Evolutionary conservation across 1,140 invertebrate genomes (phyloP), one percentile per base, ranked within the genome.

Genomic region (Cydia pomonella): DNA sequence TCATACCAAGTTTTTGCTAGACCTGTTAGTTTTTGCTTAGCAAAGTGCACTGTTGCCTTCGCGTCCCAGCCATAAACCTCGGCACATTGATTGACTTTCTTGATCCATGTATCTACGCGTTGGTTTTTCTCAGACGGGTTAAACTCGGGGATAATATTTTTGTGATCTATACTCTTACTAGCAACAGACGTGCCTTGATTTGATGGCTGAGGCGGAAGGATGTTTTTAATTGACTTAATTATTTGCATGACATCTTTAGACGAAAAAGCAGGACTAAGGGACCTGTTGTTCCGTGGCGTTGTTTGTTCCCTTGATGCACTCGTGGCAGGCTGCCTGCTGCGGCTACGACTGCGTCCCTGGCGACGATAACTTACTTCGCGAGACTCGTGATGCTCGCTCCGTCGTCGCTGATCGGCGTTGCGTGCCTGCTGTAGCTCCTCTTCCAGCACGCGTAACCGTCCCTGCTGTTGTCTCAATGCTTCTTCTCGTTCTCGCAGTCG

Each of bases 21-120:
- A 1, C 79, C 79, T 12, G 16, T 21, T 1, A 80, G 66, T 33
- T 78, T 80, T 44, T 79, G 80, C 78, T 80, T 77, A 21, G 80
- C 78, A 73, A 78, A 77, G 62, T 80, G 77, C 12, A 78, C 66
- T n/a, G 33, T 75, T 25, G 75, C 80, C 27, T 62, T 76, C 38
- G 79, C 76, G 38, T 79, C 77, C 80, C 78, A 82, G 18, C 77
- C 74, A 53, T 78, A 82, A n/a, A 82, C 77, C 16, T 23, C 27
- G 12, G 78, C 78, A 71, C 76, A 80, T 33, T 82, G 75, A 25
- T 82, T 78, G 9, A 82, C 76, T 50, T 82, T 82, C 23, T 63
- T 74, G 13, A 79, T n/a, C 76, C 80, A 80, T 38, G 77, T 41
- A 29, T 80, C 76, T 13, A 75, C 76, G 6, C 73, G 72, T 59